Conservation (phyloP, 64 coral and sea anemone species). For the Montipora cactus region DNA sequence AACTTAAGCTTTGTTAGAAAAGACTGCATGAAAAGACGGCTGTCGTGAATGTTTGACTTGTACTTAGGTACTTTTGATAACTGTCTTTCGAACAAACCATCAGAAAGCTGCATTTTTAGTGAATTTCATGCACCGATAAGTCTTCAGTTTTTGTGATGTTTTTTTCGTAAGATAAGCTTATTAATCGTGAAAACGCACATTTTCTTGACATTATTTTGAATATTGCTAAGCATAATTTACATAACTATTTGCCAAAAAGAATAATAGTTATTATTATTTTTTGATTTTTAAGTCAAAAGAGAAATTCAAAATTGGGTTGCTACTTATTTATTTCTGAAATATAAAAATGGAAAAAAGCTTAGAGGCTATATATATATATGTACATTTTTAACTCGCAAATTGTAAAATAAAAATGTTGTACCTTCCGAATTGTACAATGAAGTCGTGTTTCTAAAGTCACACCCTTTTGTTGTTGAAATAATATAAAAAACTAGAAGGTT, state of each 20-base stretch:
- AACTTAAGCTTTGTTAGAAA: no score
- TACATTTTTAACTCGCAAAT: no score
- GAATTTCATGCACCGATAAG: not conserved
- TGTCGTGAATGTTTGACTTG: constrained; percentile 30
- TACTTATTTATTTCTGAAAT: no score
- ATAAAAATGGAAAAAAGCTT: no score
- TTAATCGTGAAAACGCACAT: not conserved
- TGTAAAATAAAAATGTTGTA: not conserved
- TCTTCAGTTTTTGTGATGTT: not conserved
- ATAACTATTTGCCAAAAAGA: no score
- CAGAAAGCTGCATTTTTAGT: not conserved
- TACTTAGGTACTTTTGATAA: not conserved
- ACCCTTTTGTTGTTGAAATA: constrained; percentile 29
- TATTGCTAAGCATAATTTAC: not conserved
- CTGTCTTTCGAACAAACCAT: not conserved
- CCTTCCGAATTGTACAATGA: not conserved
- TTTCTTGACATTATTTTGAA: not conserved
- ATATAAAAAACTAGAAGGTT: not conserved
- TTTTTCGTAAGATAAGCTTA: not conserved
- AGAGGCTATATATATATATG: no score
- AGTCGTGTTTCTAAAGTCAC: not conserved
- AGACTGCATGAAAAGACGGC: not conserved
- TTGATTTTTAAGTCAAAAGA: no score
- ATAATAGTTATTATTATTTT: no score
- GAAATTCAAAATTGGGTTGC: no score